Evolutionary conservation across 2,888 invertebrate genomes (phyloP).

Genomic region (Tenthredo livida): DNA sequence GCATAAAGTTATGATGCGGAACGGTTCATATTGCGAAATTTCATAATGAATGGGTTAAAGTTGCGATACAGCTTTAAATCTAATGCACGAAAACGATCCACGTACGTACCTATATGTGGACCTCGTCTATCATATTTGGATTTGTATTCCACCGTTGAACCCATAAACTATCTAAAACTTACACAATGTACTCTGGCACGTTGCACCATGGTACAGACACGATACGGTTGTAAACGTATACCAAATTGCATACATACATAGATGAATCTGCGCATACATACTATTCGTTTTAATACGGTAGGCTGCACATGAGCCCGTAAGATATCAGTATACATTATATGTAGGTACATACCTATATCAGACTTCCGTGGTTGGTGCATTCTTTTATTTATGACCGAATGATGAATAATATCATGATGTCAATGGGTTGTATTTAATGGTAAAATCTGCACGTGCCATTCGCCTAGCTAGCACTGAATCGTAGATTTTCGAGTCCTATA

Average conservation of each 20-base stretch:
- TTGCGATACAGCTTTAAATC: neutral
- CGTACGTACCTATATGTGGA: neutral
- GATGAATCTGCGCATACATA: neutral
- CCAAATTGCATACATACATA: slow-evolving; percentile 1
- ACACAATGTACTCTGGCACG: slow-evolving; percentile 18
- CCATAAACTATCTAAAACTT: slow-evolving; percentile 35
- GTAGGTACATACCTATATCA: neutral
- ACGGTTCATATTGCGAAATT: neutral
- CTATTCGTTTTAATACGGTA: slow-evolving; percentile 27
- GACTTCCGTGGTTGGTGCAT: slow-evolving; percentile 38
- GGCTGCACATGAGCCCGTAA: slow-evolving; percentile 17
- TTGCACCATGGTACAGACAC: neutral
- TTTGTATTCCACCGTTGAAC: slow-evolving; percentile 14
- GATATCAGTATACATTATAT: slow-evolving; percentile 21
- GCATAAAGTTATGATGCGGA: neutral
- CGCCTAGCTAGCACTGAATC: neutral
- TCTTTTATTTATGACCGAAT: slow-evolving; percentile 33
- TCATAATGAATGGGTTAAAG: neutral
- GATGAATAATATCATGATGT: slow-evolving; percentile 40
- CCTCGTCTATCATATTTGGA: neutral
- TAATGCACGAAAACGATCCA: neutral
- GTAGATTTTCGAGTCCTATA: neutral
- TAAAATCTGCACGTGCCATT: slow-evolving; percentile 35
- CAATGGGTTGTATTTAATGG: slow-evolving; percentile 19
- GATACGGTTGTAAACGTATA: neutral